These are phyloP conservation scores for Pipistrellus pygmaeus DNA, from an alignment of 2,797 vertebrate species.

Conservation along the genomic window DNA sequence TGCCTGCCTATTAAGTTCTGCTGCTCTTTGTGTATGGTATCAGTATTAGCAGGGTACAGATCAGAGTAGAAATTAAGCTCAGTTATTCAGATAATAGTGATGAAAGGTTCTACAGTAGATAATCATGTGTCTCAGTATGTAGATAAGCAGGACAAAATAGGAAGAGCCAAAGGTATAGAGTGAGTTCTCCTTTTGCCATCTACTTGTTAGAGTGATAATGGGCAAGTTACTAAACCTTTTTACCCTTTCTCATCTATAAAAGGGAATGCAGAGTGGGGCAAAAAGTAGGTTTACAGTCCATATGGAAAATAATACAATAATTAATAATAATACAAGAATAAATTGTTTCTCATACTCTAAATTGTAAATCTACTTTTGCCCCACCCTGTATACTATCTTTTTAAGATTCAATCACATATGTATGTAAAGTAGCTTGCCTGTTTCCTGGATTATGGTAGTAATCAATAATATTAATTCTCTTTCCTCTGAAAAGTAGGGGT, in stretches of 20 bases:
- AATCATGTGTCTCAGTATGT: neutral
- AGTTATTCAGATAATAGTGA: neutral
- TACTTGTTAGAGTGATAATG: neutral
- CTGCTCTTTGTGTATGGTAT: neutral
- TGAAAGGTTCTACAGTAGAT: neutral
- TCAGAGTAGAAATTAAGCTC: neutral
- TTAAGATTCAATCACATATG: conserved; percentile 60
- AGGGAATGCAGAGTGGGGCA: neutral
- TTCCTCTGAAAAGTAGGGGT: conserved; percentile 44
- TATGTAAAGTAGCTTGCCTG: conserved; percentile 61
- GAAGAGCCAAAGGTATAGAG: neutral
- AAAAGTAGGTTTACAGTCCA: neutral
- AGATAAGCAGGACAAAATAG: neutral
- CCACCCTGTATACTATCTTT: neutral
- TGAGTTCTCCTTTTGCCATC: conserved; percentile 34
- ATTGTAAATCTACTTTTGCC: neutral
- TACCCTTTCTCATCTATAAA: conserved; percentile 52
- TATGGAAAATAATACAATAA: neutral
- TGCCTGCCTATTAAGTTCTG: neutral
- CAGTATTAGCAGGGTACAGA: neutral
- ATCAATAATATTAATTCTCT: conserved; percentile 63
- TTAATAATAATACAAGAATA: neutral
- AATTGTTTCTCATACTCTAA: neutral
- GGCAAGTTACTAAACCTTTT: conserved; percentile 47
- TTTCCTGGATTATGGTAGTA: conserved; percentile 52